phyloP scores from a whole-genome alignment of 2,797 vertebrate genomes.

The Buceros bicornis region DNA sequence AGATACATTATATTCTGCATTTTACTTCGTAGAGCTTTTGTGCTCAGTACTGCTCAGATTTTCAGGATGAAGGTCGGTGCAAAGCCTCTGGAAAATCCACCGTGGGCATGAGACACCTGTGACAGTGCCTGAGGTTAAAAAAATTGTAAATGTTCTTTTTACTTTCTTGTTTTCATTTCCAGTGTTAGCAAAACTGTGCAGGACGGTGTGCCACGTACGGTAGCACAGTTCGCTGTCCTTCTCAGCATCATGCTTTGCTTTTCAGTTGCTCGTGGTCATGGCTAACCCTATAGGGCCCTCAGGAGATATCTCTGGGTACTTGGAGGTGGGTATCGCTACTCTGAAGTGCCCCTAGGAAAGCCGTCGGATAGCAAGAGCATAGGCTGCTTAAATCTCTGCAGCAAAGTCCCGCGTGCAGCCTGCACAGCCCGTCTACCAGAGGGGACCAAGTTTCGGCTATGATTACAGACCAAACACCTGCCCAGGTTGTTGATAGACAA shows the following conservation, averaged over 20 bases:
- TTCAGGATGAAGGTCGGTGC: neutral
- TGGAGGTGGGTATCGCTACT: neutral
- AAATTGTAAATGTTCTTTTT: neutral
- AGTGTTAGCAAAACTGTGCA: neutral
- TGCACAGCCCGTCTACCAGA: neutral
- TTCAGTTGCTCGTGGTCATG: neutral
- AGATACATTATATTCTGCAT: neutral
- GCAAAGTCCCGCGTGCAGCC: neutral
- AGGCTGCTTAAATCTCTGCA: neutral
- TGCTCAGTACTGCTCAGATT: neutral
- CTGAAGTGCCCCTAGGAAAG: neutral
- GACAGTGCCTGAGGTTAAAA: neutral
- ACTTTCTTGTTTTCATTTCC: neutral
- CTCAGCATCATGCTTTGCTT: neutral
- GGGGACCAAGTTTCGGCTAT: neutral
- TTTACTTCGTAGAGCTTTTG: neutral
- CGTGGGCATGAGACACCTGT: neutral
- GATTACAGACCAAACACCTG: neutral
- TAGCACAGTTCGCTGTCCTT: neutral
- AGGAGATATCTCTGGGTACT: neutral
- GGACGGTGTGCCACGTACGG: neutral
- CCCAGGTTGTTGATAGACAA: neutral
- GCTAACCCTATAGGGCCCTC: neutral
- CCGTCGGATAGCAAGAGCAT: neutral
- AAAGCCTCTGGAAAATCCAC: neutral